A percentile compares a stretch with the other conserved stretches of the same genome.
Evolutionary conservation across 2,113 vertebrate species (phyloP).

Genomic region (Micromys minutus): DNA sequence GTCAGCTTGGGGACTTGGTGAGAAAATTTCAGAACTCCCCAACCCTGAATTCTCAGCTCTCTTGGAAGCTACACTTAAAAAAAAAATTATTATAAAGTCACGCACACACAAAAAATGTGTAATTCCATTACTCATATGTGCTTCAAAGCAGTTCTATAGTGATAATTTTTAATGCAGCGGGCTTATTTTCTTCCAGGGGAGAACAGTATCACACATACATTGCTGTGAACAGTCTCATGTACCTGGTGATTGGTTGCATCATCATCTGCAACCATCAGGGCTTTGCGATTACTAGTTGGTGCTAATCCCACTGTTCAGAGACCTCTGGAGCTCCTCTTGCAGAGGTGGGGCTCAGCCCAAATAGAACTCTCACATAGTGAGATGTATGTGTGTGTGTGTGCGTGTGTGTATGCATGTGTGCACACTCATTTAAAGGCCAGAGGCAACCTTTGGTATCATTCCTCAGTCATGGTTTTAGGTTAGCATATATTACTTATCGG

Average conservation of each 20-base stretch:
- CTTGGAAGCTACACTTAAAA: not conserved
- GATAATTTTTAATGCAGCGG: slow-evolving; percentile 34
- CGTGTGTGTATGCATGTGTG: not conserved
- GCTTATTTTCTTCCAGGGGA: slow-evolving; percentile 22
- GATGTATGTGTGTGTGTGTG: not conserved
- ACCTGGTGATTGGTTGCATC: not conserved
- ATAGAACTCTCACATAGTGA: not conserved
- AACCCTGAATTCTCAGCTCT: slow-evolving; percentile 11
- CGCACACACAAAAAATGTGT: slow-evolving; percentile 5
- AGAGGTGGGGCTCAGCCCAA: not conserved
- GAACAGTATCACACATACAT: not conserved
- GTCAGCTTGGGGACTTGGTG: slow-evolving; percentile 5
- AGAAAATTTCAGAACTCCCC: not conserved
- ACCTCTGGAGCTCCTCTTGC: not conserved
- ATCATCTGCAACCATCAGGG: not conserved
- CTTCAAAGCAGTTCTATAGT: slow-evolving; percentile 29
- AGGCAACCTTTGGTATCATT: not conserved
- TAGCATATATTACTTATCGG: not conserved
- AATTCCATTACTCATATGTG: slow-evolving; percentile 13
- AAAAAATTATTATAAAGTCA: slow-evolving; percentile 59
- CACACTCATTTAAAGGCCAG: not conserved
- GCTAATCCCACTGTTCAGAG: not conserved
- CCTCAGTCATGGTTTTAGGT: no score
- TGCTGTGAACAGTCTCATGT: slow-evolving; percentile 2
- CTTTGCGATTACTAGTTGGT: not conserved